phyloP scores from a whole-genome alignment of 2,797 vertebrate species.

The Danionella dracula region DNA sequence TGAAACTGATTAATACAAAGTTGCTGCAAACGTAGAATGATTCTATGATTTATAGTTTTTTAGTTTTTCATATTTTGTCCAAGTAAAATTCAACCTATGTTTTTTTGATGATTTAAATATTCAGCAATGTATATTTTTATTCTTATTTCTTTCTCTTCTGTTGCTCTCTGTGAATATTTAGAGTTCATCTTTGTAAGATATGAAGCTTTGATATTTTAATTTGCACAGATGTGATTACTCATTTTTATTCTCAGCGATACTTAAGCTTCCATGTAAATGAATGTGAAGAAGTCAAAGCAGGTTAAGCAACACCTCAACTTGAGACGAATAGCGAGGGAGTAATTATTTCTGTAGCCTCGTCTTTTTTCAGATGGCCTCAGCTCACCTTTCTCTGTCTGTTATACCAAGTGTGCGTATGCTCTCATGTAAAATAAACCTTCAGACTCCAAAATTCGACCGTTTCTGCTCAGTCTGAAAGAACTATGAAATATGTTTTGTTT shows the following conservation, averaged over 20 bases:
- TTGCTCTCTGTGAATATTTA: too few species aligned
- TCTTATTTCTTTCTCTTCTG: too few species aligned
- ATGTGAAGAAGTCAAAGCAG: background rate
- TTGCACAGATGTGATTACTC: background rate
- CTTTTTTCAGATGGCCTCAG: background rate
- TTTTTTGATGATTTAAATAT: too few species aligned
- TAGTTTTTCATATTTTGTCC: too few species aligned
- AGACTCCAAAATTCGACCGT: background rate
- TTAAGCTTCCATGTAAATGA: background rate
- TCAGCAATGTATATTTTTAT: too few species aligned
- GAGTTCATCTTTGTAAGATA: too few species aligned
- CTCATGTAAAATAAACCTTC: conserved; percentile 16
- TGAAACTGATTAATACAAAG: too few species aligned
- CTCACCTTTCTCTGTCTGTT: conserved; percentile 1
- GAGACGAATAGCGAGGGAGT: background rate
- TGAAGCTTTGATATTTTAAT: too few species aligned
- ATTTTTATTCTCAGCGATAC: background rate
- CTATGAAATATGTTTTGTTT: conserved; percentile 1
- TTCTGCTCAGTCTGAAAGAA: background rate
- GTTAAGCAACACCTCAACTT: background rate
- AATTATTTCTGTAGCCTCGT: conserved; percentile 20
- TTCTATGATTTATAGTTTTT: too few species aligned
- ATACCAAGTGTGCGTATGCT: background rate
- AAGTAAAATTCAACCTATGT: too few species aligned
- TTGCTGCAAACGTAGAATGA: too few species aligned